Base-by-base conservation (phyloP, 2,888 invertebrate species). In the Podotricha telesiphe region DNA sequence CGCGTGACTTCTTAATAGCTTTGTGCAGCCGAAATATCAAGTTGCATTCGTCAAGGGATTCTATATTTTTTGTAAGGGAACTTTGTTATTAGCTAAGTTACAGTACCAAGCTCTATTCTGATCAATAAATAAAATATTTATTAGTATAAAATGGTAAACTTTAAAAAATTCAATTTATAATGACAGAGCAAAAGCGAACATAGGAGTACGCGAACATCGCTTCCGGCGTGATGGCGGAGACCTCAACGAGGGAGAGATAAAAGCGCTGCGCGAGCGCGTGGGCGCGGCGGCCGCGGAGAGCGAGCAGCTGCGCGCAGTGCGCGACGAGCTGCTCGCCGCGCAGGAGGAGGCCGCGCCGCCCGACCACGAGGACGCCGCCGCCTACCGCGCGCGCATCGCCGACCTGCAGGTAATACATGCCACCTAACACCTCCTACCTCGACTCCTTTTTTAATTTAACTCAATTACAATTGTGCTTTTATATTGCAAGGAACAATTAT, bases 161-260 rank as follows among this genome's bases (percentile, higher is more conserved):
- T n/a, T n/a, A n/a, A n/a, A n/a, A n/a, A 28, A 4, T 28, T 28
- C 3, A 28, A 28, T 28, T 28, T 2, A 28, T 28, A 37, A 8
- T 37, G 10, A 7, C 78, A 90, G 89, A 86, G 86, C 71, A 89
- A 88, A n/a, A 80, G 86, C 85, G 6, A 87, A 87, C 70, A 86
- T 90, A 50, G 92, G n/a, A 93, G 73, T 90, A 89, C 78, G 91
- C 91, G 76, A 91, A 91, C 82, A 80, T 91, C 7, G n/a, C 79
- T 93, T 15, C 89, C n/a, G n/a, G 89, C 75, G 91, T 92, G 76
- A 92, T 93, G 91, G 85, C 83, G 48, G 92, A n/a, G n/a, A 92
- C 0, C 83, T 93, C 20, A 93, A 93, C 82, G 92, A 92, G 61
- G n/a, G n/a, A n/a, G 92, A 93, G 85, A 91, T 93, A 76, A 85